phyloP scores from a whole-genome alignment of 2,113 vertebrate genomes.

The Neopipo cinnamomea region DNA sequence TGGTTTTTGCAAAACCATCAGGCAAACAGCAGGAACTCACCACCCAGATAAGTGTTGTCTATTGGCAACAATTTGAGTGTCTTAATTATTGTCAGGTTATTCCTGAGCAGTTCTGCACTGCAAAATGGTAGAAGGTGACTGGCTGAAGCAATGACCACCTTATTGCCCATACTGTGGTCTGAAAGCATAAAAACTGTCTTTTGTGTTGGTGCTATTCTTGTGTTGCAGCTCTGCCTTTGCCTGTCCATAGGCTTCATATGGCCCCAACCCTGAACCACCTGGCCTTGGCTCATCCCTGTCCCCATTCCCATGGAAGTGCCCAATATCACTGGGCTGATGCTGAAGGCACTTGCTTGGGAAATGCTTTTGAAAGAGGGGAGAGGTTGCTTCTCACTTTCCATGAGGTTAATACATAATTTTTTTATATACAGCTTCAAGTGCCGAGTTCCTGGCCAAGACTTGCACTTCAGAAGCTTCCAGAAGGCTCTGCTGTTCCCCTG shows the following conservation, averaged over 20 bases:
- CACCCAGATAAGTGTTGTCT: neutral
- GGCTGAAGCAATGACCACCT: neutral
- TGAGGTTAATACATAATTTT: neutral
- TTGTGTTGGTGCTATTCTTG: neutral
- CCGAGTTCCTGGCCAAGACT: neutral
- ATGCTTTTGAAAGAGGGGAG: neutral
- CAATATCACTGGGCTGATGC: neutral
- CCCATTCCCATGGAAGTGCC: neutral
- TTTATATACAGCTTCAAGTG: neutral
- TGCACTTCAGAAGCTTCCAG: neutral
- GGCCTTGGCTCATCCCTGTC: neutral
- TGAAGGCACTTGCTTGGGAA: neutral
- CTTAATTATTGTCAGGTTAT: neutral
- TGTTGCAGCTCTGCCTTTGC: neutral
- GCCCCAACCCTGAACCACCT: accelerated
- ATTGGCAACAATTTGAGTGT: neutral
- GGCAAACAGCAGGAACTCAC: neutral
- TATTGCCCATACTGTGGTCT: neutral
- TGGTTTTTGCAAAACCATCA: neutral
- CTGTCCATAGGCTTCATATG: neutral
- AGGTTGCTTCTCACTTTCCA: neutral
- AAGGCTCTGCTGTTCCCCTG: neutral
- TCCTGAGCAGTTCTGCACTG: neutral
- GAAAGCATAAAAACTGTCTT: neutral
- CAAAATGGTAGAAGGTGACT: neutral